Percentiles rank a stretch among this genome's conserved stretches.
Evolutionary conservation across 2,797 vertebrate genomes (phyloP).

Genomic region (Hippocampus kuda): DNA sequence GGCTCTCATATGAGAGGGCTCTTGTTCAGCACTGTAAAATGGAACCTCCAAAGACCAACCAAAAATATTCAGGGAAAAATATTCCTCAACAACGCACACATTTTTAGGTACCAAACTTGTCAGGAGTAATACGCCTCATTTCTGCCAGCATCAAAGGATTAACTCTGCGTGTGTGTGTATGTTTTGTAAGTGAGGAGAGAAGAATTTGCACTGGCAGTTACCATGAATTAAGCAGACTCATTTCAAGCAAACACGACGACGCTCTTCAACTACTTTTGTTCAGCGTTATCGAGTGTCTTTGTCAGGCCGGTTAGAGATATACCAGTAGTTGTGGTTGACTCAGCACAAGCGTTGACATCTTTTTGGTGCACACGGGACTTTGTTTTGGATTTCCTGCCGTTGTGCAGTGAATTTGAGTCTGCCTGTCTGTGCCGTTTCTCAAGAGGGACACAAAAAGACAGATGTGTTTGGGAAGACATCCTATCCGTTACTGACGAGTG

Average conservation of each 20-base stretch:
- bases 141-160: not conserved
- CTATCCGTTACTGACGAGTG: too few species aligned
- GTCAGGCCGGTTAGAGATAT: not conserved
- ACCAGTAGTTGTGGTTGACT: not conserved
- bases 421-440: too few species aligned
- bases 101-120: not conserved
- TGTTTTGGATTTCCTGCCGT: not conserved
- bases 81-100: not conserved
- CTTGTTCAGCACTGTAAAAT: not conserved
- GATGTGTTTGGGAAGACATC: too few species aligned
- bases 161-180: not conserved
- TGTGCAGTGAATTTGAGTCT: too few species aligned
- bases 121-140: not conserved
- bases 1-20: slow-evolving; percentile 29
- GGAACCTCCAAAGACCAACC: slow-evolving; percentile 1
- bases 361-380: not conserved
- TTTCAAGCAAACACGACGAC: not conserved
- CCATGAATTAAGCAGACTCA: not conserved
- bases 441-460: too few species aligned
- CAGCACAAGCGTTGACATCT: not conserved
- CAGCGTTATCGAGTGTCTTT: not conserved
- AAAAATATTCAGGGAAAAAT: not conserved
- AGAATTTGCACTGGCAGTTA: not conserved
- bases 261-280: not conserved
- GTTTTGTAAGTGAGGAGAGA: not conserved